Conservation (phyloP, 2,113 vertebrate species). For the Pangasianodon gigas region DNA sequence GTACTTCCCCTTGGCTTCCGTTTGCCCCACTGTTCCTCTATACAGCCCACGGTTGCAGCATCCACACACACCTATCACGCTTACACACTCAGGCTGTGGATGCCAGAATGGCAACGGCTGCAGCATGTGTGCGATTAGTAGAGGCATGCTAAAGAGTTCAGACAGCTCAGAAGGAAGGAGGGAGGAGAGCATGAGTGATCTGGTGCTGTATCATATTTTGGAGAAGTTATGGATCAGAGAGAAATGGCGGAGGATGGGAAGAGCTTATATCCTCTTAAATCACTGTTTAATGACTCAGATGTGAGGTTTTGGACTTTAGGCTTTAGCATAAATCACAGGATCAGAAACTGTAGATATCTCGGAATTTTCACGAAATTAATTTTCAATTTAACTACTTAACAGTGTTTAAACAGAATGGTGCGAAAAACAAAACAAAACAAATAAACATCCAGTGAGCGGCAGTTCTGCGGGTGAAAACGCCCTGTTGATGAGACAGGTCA, state of each 20-base stretch:
- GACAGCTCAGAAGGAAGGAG: slow-evolving; percentile 10
- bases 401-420: neutral
- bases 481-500: neutral
- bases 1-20: slow-evolving; percentile 19
- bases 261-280: slow-evolving; percentile 4
- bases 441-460: neutral
- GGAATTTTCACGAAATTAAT: neutral
- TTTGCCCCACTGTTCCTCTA: slow-evolving; percentile 21
- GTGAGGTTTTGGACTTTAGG: neutral
- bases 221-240: slow-evolving; percentile 17
- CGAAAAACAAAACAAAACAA: neutral
- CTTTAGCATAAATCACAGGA: neutral
- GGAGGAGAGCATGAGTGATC: slow-evolving; percentile 11
- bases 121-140: slow-evolving; percentile 6
- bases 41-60: slow-evolving; percentile 29
- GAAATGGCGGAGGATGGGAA: neutral
- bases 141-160: slow-evolving; percentile 27
- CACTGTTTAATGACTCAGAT: neutral
- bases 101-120: neutral
- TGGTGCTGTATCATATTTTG: slow-evolving; percentile 29
- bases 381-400: too few species aligned
- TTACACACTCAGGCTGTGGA: neutral
- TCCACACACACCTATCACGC: slow-evolving; percentile 23
- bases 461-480: neutral
- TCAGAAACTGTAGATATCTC: neutral